A percentile compares a stretch with the other conserved stretches of the same genome.
phyloP scores from a whole-genome alignment of 2,797 vertebrate species.

The Ibycter americanus region DNA sequence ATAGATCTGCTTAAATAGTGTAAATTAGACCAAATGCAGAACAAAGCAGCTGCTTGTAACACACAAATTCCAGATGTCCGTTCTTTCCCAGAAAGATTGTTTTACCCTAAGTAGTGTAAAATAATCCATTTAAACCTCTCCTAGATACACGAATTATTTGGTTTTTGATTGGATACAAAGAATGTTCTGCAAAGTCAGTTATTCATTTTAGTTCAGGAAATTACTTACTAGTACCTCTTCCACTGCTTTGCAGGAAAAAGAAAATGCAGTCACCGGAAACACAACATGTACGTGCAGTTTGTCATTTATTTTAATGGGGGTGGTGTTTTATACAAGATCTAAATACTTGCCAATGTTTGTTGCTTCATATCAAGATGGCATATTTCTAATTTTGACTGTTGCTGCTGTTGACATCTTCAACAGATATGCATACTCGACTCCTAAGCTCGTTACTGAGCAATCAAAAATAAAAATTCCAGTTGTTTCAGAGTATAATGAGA shows the following conservation, averaged over 20 bases:
- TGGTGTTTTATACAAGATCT: background rate
- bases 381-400: background rate
- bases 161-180: background rate
- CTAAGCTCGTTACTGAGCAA: background rate
- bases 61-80: background rate
- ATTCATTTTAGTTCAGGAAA: background rate
- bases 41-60: background rate
- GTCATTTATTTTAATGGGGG: background rate
- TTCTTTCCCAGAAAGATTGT: background rate
- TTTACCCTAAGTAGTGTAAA: background rate
- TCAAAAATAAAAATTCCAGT: background rate
- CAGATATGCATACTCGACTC: background rate
- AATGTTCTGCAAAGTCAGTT: background rate
- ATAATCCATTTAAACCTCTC: background rate
- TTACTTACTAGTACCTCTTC: background rate
- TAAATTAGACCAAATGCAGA: background rate
- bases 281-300: background rate
- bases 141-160: background rate
- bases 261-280: background rate
- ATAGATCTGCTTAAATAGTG: background rate
- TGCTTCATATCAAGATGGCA: background rate
- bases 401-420: background rate
- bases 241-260: background rate
- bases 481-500: background rate
- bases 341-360: background rate